A percentile compares a stretch with the other conserved stretches of the same genome.
Evolutionary conservation across 1,140 invertebrate genomes (phyloP).

Genomic region (Callitettix versicolor): DNA sequence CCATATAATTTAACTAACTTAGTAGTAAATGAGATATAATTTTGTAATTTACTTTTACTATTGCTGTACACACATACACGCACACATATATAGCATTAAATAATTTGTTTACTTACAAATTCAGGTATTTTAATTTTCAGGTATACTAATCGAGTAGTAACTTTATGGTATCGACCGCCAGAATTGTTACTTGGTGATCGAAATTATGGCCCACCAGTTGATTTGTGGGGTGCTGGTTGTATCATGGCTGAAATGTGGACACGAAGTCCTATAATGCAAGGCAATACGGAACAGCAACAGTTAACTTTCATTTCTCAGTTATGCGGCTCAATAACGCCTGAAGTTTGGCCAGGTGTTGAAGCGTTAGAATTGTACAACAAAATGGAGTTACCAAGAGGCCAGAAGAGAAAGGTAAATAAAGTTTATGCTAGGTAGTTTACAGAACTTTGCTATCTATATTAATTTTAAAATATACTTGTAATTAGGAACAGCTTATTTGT

Average conservation of each 20-base stretch:
- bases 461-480: too few relatives aligned
- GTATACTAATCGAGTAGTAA: conserved; percentile 96
- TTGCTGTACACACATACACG: too few relatives aligned
- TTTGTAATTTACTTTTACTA: too few relatives aligned
- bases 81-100: too few relatives aligned
- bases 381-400: conserved; percentile 81
- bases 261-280: conserved; percentile 64
- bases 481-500: too few relatives aligned
- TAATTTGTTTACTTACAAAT: too few relatives aligned
- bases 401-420: conserved; percentile 67
- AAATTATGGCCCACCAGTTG: conserved; percentile 93
- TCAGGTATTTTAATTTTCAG: conserved; percentile 36
- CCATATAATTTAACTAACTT: too few relatives aligned
- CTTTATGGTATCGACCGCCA: conserved; percentile 94
- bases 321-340: conserved; percentile 89
- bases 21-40: too few relatives aligned
- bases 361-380: conserved; percentile 83
- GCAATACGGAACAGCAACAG: conserved; percentile 92
- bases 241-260: conserved; percentile 99
- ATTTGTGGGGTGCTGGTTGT: conserved; percentile 97
- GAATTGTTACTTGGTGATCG: conserved; percentile 81
- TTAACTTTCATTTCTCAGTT: conserved; percentile 89
- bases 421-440: too few relatives aligned
- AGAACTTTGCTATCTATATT: too few relatives aligned
- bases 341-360: conserved; percentile 92